These are phyloP conservation scores for Festucalex cinctus DNA, from an alignment of 2,113 vertebrate species.

Conservation along the genomic window DNA sequence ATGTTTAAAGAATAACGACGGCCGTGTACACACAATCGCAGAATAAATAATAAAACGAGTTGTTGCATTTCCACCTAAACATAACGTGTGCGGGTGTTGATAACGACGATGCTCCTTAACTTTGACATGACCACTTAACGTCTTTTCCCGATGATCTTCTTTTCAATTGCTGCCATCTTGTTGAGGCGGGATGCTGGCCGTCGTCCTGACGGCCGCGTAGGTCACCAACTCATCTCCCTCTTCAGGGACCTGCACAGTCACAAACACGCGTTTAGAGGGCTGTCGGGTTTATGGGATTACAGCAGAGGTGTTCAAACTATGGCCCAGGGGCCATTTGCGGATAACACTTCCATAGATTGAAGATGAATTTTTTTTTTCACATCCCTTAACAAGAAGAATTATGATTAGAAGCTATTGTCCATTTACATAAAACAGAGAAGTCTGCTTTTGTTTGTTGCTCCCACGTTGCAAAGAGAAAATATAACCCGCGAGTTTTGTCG, in stretches of 20 bases:
- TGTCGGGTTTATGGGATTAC: too few relatives aligned
- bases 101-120: background rate
- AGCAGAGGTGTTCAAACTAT: too few relatives aligned
- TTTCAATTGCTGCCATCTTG: background rate
- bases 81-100: background rate
- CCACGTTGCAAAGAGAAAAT: too few relatives aligned
- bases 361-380: too few relatives aligned
- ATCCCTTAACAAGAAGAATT: too few relatives aligned
- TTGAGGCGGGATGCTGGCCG: too few relatives aligned
- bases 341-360: too few relatives aligned
- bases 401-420: too few relatives aligned
- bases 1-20: background rate
- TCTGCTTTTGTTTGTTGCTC: too few relatives aligned
- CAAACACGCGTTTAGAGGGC: background rate
- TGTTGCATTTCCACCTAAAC: background rate
- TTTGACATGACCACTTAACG: background rate
- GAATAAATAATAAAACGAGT: background rate
- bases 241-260: background rate
- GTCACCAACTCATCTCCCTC: slow-evolving; percentile 14
- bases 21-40: background rate
- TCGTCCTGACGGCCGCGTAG: slow-evolving; percentile 18
- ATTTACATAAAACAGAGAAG: too few relatives aligned
- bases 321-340: too few relatives aligned
- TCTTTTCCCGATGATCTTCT: background rate
- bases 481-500: too few relatives aligned